These are phyloP conservation scores for Delphinus delphis DNA, from an alignment of 2,113 vertebrate species.

Conservation along the genomic window DNA sequence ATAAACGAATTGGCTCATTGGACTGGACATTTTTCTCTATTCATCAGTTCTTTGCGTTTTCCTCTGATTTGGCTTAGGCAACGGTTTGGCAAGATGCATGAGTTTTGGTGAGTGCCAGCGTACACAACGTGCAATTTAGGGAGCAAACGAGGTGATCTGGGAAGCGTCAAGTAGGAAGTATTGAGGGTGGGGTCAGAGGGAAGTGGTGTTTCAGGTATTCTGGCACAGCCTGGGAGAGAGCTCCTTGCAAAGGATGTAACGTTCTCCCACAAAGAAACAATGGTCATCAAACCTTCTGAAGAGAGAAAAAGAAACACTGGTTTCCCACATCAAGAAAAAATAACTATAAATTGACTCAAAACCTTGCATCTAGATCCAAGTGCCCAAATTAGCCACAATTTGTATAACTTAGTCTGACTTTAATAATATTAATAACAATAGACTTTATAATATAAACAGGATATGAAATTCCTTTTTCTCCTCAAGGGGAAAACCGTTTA, in stretches of 20 bases:
- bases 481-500: not conserved
- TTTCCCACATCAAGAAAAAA: not conserved
- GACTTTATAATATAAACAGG: not conserved
- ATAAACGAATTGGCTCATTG: not conserved
- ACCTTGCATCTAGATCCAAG: not conserved
- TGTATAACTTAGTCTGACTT: not conserved
- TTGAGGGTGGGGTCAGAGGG: not conserved
- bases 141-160: fast-evolving
- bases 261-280: not conserved
- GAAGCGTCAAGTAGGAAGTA: not conserved
- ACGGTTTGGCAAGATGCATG: not conserved
- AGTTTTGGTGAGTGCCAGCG: not conserved
- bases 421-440: not conserved
- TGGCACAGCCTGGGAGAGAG: not conserved
- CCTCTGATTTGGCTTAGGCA: not conserved
- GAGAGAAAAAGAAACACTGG: not conserved
- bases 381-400: not conserved
- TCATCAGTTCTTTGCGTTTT: not conserved
- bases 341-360: not conserved
- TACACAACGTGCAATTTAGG: not conserved
- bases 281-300: not conserved
- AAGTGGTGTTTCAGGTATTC: not conserved
- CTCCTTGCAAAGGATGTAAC: not conserved
- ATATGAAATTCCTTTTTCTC: not conserved
- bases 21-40: not conserved